phyloP scores from a whole-genome alignment of 2,888 invertebrate genomes.

The Exephanes ischioxanthus region DNA sequence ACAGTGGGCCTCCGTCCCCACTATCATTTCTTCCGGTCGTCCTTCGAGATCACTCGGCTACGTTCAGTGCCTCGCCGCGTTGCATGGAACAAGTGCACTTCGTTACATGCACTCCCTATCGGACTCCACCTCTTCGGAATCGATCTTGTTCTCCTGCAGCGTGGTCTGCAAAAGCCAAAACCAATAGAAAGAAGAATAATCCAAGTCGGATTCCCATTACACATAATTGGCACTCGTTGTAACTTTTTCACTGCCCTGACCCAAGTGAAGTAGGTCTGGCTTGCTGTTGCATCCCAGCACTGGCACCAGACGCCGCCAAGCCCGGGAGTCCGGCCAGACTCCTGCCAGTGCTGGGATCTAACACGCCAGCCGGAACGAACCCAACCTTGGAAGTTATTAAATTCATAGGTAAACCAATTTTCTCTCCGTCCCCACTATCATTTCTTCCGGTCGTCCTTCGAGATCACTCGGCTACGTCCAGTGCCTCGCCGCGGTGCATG shows the following conservation, averaged over 20 bases:
- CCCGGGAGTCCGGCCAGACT: no score
- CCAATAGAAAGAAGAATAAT: background rate
- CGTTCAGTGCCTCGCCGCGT: constrained; percentile 6
- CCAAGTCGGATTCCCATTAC: no score
- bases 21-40: constrained; percentile 46
- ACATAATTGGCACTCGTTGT: no score
- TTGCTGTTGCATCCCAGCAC: no score
- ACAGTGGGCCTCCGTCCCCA: constrained; percentile 15
- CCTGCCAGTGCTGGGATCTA: no score
- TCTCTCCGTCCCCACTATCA: constrained; percentile 32
- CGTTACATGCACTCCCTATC: background rate
- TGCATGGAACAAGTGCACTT: constrained; percentile 37
- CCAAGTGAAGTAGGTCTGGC: no score
- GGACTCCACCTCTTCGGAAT: background rate
- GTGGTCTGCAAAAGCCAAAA: background rate
- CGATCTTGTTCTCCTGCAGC: background rate
- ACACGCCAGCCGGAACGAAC: no score
- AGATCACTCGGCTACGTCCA: constrained; percentile 25
- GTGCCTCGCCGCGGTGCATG: constrained; percentile 23
- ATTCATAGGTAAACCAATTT: no score
- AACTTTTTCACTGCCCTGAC: no score
- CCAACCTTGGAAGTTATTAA: no score
- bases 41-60: constrained; percentile 42
- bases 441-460: constrained; percentile 50
- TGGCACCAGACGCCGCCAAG: no score